These are phyloP conservation scores for Rhagologus leucostigma DNA, from an alignment of 2,113 vertebrate genomes.

Conservation along the genomic window DNA sequence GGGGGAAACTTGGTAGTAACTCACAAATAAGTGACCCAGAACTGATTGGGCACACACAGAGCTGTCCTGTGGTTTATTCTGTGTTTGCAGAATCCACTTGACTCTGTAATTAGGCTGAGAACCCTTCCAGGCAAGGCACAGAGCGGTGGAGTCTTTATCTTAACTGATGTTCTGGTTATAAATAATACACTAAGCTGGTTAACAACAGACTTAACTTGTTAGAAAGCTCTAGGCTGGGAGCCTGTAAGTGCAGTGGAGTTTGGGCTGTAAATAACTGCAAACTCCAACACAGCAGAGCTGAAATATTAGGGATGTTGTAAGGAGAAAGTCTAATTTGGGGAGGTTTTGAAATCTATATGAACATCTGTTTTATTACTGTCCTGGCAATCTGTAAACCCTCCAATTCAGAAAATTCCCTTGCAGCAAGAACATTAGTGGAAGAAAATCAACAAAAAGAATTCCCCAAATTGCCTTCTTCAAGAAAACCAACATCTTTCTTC, in stretches of 20 bases:
- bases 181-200: slow-evolving; percentile 10
- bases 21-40: background rate
- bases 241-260: background rate
- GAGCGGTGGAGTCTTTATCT: background rate
- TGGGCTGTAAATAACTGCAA: background rate
- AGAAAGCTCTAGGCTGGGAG: background rate
- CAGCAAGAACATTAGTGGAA: background rate
- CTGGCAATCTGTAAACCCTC: slow-evolving; percentile 15
- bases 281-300: background rate
- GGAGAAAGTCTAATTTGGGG: background rate
- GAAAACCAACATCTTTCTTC: background rate
- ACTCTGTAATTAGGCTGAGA: background rate
- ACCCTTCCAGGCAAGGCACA: background rate
- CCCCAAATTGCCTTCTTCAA: background rate
- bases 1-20: background rate
- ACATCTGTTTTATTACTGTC: slow-evolving; percentile 64
- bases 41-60: accelerated
- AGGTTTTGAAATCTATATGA: slow-evolving; percentile 14
- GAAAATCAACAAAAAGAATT: background rate
- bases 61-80: background rate
- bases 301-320: background rate
- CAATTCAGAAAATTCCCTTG: background rate
- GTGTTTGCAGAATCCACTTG: background rate
- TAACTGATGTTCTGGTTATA: background rate
- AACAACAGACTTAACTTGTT: background rate